Evolutionary conservation across 2,797 vertebrate genomes (phyloP), one percentile per base, ranked within the genome.

Genomic region (Macrochelys suwanniensis): DNA sequence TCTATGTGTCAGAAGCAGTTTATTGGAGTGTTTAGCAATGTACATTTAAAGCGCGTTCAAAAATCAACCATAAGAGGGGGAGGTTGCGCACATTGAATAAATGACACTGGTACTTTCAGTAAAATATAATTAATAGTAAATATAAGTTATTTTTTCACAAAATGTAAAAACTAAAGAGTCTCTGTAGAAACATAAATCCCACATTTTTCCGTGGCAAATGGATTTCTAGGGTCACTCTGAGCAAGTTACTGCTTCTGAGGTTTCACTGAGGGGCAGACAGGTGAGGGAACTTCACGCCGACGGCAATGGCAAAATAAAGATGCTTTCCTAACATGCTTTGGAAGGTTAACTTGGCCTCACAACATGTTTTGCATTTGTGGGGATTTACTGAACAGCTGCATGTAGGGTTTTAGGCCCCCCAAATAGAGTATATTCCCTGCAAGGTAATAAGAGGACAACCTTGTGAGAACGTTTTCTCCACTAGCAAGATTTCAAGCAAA

Each of bases 261-360:
- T 90, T 96, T 81, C 79, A 77, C 82, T 93, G 74, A 94, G 95
- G 94, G 95, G 85, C 94, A 91, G 6, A 95, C 89, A 78, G 84
- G 90, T 94, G 78, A 97, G 92, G 93, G 94, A 96, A 80, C 5
- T 0, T 95, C 89, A 53, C 31, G 51, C 91, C 89, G 94, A 21
- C 0, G 0, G 89, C 93, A 92, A 84, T 71, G 86, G 91, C 86
- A 94, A 84, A 96, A 96, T 95, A 95, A 93, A 77, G 74, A 86
- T 71, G 57, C 80, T 90, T 95, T 49, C 95, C 93, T 80, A 89
- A 0, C 1, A 1, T 90, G 93, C 92, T 86, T 42, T 56, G 88
- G 95, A 94, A 96, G 90, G 90, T 97, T 95, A 97, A 91, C 97
- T 96, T 96, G 59, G 26, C 76, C 96, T 97, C 94, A 96, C 91